A percentile compares a stretch with the other conserved stretches of the same genome.
These are phyloP conservation scores for Diploscapter pachys DNA, from an alignment of 1,140 invertebrate genomes.

Conservation along the genomic window DNA sequence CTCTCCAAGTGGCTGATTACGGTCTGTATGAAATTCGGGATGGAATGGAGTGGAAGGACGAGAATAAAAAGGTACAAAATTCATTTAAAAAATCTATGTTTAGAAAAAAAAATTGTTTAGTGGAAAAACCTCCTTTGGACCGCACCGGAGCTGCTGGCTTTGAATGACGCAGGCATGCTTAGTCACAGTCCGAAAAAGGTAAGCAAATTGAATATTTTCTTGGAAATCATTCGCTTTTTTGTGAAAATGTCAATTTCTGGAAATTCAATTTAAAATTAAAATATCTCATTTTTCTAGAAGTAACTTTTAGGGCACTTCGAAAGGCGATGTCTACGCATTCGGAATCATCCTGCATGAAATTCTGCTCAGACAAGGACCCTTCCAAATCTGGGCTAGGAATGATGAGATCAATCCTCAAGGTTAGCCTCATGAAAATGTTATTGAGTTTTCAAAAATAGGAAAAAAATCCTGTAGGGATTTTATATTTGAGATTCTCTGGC, in stretches of 20 bases:
- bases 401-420: conserved; percentile 12
- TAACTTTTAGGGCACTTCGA: conserved; percentile 52
- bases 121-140: conserved; percentile 59
- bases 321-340: conserved; percentile 91
- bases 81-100: too few species aligned
- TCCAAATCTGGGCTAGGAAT: not conserved
- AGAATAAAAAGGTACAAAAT: not conserved
- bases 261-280: not conserved
- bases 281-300: not conserved
- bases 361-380: conserved; percentile 69
- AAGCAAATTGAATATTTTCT: too few species aligned
- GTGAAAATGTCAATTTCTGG: conserved; percentile 39
- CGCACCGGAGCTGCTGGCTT: conserved; percentile 62
- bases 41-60: conserved; percentile 30
- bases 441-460: too few species aligned
- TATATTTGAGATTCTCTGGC: too few species aligned
- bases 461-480: too few species aligned
- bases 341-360: conserved; percentile 84
- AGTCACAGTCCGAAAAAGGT: not conserved
- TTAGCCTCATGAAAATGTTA: too few species aligned
- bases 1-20: conserved; percentile 94
- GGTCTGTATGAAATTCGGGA: conserved; percentile 71
- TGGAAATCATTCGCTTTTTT: too few species aligned
- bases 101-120: conserved; percentile 3
- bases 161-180: conserved; percentile 40